These are phyloP conservation scores for Cynaeus angustus DNA, from an alignment of 2,888 invertebrate genomes.

Conservation along the genomic window DNA sequence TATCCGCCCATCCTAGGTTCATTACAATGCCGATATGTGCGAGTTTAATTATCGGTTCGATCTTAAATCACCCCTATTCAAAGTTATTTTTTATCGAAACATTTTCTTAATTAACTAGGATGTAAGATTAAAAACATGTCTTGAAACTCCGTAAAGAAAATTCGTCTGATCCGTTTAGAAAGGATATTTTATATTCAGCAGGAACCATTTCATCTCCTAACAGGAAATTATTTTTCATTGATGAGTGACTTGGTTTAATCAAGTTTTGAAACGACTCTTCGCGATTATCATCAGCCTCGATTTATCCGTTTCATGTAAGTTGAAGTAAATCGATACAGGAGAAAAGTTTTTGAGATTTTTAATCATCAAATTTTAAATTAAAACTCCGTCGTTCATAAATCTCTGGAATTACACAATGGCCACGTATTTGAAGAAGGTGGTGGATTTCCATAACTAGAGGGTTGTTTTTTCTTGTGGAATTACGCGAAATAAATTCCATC, in stretches of 20 bases:
- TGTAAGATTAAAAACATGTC: too few species aligned
- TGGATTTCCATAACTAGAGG: slow-evolving; percentile 46
- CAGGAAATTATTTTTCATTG: slow-evolving; percentile 52
- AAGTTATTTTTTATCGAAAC: slow-evolving; percentile 21
- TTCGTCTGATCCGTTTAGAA: slow-evolving; percentile 16
- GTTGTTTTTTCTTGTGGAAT: slow-evolving; percentile 47
- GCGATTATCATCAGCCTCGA: slow-evolving; percentile 26
- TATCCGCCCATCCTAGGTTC: slow-evolving; percentile 58
- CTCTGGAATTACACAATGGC: slow-evolving; percentile 42
- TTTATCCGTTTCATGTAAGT: slow-evolving; percentile 23
- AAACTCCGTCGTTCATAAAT: slow-evolving; percentile 39
- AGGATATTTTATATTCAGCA: slow-evolving; percentile 45
- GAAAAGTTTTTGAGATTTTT: slow-evolving; percentile 31
- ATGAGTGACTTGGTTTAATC: slow-evolving; percentile 49
- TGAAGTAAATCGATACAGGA: slow-evolving; percentile 27
- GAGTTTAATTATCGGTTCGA: slow-evolving; percentile 48
- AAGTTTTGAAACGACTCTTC: slow-evolving; percentile 39
- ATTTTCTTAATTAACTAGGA: slow-evolving; percentile 24
- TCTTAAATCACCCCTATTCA: slow-evolving; percentile 36
- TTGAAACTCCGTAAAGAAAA: too few species aligned
- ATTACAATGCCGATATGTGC: slow-evolving; percentile 55
- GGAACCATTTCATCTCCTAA: slow-evolving; percentile 36
- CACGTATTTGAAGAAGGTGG: slow-evolving; percentile 25
- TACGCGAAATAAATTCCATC: slow-evolving; percentile 55
- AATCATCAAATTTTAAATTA: slow-evolving; percentile 37